Conservation (phyloP, 2,113 vertebrate species). For the Macroglossus sobrinus region DNA sequence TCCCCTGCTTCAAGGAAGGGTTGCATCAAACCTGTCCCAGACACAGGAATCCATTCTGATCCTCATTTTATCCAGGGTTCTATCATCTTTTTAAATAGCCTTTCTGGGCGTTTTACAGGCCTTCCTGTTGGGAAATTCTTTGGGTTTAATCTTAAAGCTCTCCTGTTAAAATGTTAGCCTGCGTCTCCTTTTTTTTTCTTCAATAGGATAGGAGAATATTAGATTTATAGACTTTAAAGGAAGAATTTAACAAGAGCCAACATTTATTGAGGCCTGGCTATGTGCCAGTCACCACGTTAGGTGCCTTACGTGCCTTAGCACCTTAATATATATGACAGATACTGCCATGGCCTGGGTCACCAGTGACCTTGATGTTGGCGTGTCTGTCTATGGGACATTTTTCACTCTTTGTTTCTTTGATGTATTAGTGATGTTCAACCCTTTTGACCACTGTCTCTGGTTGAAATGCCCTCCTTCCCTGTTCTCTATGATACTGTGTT, state of each 20-base stretch:
- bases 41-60: background rate
- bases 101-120: background rate
- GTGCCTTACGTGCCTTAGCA: background rate
- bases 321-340: background rate
- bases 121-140: constrained; percentile 47
- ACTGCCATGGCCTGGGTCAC: background rate
- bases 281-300: background rate
- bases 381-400: background rate
- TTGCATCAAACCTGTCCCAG: background rate
- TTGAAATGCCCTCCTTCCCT: background rate
- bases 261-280: background rate
- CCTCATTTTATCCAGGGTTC: background rate
- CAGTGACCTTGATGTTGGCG: background rate
- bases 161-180: constrained; percentile 23
- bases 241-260: background rate
- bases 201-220: background rate
- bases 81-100: background rate
- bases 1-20: background rate
- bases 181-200: background rate
- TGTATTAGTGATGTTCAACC: background rate
- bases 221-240: constrained; percentile 27
- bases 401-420: background rate
- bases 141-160: constrained; percentile 40
- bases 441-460: background rate
- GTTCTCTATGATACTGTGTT: background rate